Evolutionary conservation across 2,797 vertebrate genomes (phyloP).

Genomic region (Danionella dracula): DNA sequence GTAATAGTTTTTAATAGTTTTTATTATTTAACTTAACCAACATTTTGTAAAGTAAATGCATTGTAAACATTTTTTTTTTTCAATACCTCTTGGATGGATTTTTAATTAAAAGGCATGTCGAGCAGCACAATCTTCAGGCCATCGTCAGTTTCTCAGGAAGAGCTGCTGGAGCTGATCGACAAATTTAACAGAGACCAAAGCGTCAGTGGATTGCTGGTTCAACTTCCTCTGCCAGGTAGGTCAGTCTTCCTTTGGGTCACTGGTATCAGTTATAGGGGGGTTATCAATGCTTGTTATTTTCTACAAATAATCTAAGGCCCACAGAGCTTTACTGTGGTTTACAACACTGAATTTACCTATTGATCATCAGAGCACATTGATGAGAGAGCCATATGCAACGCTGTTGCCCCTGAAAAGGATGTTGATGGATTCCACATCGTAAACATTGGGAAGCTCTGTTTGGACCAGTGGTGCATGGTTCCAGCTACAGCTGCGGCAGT

Average conservation of each 20-base stretch:
- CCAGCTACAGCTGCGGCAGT: slow-evolving; percentile 87
- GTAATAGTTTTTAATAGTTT: too few relatives aligned
- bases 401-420: slow-evolving; percentile 85
- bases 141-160: slow-evolving; percentile 80
- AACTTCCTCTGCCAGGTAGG: slow-evolving; percentile 88
- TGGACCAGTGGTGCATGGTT: slow-evolving; percentile 83
- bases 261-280: too few relatives aligned
- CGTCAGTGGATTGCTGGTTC: slow-evolving; percentile 86
- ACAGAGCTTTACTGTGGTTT: not conserved
- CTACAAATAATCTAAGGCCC: too few relatives aligned
- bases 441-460: slow-evolving; percentile 85
- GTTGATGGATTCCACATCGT: slow-evolving; percentile 90
- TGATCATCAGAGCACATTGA: slow-evolving; percentile 72
- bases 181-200: slow-evolving; percentile 82
- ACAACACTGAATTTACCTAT: not conserved
- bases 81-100: too few relatives aligned
- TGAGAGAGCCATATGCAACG: slow-evolving; percentile 81
- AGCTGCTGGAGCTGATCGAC: slow-evolving; percentile 78
- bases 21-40: too few relatives aligned
- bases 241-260: not conserved
- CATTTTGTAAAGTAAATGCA: too few relatives aligned
- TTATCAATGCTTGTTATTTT: too few relatives aligned
- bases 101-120: slow-evolving; percentile 75
- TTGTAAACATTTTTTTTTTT: too few relatives aligned
- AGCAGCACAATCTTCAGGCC: slow-evolving; percentile 83